Evolutionary conservation across 2,797 vertebrate genomes (phyloP), one percentile per base, ranked within the genome.

Genomic region (Acrossocheilus wenchowensis): DNA sequence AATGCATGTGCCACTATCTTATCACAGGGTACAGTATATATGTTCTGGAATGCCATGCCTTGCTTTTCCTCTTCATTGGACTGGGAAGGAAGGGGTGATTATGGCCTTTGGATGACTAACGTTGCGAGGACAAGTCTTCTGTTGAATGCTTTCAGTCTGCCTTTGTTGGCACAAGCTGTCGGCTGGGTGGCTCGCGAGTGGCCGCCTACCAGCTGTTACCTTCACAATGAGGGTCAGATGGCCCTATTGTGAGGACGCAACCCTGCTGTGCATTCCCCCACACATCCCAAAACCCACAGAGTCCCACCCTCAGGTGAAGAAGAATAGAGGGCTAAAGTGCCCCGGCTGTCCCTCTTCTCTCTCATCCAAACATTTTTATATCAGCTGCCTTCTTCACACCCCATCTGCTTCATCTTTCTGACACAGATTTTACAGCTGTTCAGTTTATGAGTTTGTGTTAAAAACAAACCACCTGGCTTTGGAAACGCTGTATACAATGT

Each of bases 151-250:
- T 86, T 82, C 68, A 71, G 68, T 84, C 72, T 74, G 72, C 80
- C 83, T 92, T 90, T 92, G 90, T 90, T 85, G 88, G 82, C 73
- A 80, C 90, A 90, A 89, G 89, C 91, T 90, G 91, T 91, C 80
- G 23, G 85, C 77, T 86, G 80, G 85, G 86, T 72, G 75, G 82
- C 88, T 87, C 69, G 66, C 15, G 87, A 90, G 81, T 72, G 86
- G 86, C 90, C 89, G 91, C 90, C 87, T 91, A 90, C 91, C 92
- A 92, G 92, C 92, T 93, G 92, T 91, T 91, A 71, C 79, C 41
- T 50, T 68, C 83, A 90, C 88, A 91, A 89, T 90, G 81, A 91
- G 87, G 90, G 90, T 89, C 82, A 73, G 69, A 57, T 26, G 79
- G 82, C 57, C 50, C 79, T 79, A 87, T 93, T 93, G 91, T 92